phyloP scores from a whole-genome alignment of 2,113 vertebrate species.

The Tympanuchus pallidicinctus region DNA sequence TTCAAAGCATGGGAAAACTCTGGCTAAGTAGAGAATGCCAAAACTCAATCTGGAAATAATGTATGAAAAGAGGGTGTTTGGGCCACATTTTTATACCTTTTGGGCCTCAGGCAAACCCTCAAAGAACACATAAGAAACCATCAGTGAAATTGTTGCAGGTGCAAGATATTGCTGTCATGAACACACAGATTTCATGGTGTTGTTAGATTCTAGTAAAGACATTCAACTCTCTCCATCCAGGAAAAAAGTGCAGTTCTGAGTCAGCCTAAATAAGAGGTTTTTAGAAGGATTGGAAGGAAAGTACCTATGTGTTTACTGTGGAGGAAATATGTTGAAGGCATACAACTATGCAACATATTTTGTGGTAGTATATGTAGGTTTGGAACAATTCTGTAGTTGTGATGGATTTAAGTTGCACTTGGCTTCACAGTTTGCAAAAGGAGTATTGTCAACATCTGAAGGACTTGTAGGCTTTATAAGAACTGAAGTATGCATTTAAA shows the following conservation, averaged over 20 bases:
- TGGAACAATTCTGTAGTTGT: neutral
- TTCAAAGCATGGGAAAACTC: constrained; percentile 9
- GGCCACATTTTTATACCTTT: neutral
- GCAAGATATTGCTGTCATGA: neutral
- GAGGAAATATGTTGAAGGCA: neutral
- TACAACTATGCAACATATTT: neutral
- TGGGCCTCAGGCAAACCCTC: constrained; percentile 23
- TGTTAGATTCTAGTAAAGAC: neutral
- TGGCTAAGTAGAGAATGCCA: constrained; percentile 9
- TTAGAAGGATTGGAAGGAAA: neutral
- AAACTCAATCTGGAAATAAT: constrained; percentile 37
- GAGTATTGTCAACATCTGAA: neutral
- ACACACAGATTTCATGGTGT: neutral
- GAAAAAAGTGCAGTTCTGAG: neutral
- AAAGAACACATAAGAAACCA: constrained; percentile 34
- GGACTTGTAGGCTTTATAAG: neutral
- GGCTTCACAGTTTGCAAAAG: neutral
- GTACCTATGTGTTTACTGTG: neutral
- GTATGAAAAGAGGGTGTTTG: neutral
- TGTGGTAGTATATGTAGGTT: neutral
- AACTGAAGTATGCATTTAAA: neutral
- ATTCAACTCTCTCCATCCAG: neutral
- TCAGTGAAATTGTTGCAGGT: constrained; percentile 51
- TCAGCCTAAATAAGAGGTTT: neutral
- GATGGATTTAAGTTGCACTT: neutral